Evolutionary conservation across 2,113 vertebrate genomes (phyloP).

Genomic region (Anhinga rufa): DNA sequence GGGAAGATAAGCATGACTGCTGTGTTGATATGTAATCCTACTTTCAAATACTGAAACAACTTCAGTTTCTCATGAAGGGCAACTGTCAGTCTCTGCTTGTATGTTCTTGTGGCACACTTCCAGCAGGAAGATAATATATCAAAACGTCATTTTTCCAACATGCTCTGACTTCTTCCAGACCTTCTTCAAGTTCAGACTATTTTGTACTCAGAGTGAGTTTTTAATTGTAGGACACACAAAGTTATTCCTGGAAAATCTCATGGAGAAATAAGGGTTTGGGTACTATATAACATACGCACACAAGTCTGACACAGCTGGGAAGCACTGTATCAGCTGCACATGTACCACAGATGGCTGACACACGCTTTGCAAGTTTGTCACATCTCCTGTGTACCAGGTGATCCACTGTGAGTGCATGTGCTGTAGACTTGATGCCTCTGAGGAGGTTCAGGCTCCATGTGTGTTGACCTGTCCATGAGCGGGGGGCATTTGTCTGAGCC

Average conservation of each 20-base stretch:
- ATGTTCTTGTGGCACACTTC: not conserved
- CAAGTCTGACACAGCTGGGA: not conserved
- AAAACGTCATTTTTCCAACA: not conserved
- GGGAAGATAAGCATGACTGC: not conserved
- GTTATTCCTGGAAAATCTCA: not conserved
- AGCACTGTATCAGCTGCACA: not conserved
- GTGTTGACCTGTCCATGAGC: not conserved
- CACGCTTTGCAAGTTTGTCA: not conserved
- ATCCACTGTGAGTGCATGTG: not conserved
- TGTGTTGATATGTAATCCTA: not conserved
- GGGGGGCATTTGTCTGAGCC: rapidly evolving
- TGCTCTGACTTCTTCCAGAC: not conserved
- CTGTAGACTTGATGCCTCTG: not conserved
- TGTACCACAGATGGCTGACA: not conserved
- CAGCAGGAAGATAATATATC: not conserved
- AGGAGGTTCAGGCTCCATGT: rapidly evolving
- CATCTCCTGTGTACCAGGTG: not conserved
- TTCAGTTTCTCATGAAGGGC: not conserved
- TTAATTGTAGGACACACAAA: not conserved
- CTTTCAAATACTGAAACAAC: not conserved
- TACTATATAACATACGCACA: not conserved
- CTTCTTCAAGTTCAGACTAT: not conserved
- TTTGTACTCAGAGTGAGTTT: not conserved
- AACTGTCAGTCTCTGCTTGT: not conserved
- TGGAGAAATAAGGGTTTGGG: not conserved